Evolutionary conservation across 1,140 invertebrate species (phyloP).

Genomic region (Magallana ariakensis): DNA sequence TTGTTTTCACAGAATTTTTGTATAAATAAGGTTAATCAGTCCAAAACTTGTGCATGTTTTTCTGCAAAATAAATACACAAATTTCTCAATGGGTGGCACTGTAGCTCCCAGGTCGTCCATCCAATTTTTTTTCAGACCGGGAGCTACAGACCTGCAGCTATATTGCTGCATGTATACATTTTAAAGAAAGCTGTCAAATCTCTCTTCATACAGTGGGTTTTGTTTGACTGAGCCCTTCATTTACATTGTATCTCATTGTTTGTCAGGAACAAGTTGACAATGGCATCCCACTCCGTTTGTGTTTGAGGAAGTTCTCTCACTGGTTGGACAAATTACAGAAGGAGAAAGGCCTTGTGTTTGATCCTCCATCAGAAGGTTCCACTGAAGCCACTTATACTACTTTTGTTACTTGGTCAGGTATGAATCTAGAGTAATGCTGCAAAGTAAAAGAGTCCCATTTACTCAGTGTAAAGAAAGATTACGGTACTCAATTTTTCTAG

Average conservation of each 20-base stretch:
- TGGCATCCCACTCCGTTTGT: slow-evolving; percentile 75
- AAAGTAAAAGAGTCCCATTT: background rate
- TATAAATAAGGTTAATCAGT: too few species aligned
- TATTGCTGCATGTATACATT: too few species aligned
- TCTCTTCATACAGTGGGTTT: too few species aligned
- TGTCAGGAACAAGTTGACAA: slow-evolving; percentile 76
- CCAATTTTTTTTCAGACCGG: too few species aligned
- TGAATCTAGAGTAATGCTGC: background rate
- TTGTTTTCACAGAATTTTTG: too few species aligned
- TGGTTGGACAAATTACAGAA: slow-evolving; percentile 72
- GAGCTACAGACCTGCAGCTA: too few species aligned
- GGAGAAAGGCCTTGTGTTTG: slow-evolving; percentile 69
- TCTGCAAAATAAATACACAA: too few species aligned
- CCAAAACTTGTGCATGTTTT: too few species aligned
- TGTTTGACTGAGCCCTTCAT: too few species aligned
- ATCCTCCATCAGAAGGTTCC: background rate
- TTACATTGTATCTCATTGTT: background rate
- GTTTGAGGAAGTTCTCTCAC: slow-evolving; percentile 71
- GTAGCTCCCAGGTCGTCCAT: too few species aligned
- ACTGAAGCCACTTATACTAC: slow-evolving; percentile 58
- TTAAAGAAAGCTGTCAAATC: too few species aligned
- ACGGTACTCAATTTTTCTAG: background rate
- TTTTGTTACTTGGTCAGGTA: slow-evolving; percentile 79
- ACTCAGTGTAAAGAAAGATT: background rate
- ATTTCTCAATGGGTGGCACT: too few species aligned